phyloP scores from a whole-genome alignment of 1,140 invertebrate genomes.

The Aphelenchoides besseyi region DNA sequence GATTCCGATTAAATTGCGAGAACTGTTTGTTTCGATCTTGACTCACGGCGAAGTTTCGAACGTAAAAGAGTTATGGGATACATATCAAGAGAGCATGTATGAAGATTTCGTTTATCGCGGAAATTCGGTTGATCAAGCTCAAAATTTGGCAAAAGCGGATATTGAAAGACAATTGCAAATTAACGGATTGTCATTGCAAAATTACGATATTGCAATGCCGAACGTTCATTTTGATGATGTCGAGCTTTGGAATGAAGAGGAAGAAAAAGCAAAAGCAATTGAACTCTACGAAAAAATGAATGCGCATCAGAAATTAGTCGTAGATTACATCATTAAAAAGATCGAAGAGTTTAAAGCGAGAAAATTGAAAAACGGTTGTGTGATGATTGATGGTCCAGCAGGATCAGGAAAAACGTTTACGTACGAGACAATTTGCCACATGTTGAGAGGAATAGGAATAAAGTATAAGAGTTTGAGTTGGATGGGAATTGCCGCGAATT shows the following conservation, averaged over 20 bases:
- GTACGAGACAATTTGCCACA: slow-evolving; percentile 27
- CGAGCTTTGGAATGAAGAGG: slow-evolving; percentile 23
- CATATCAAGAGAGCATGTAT: slow-evolving; percentile 18
- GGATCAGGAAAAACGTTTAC: slow-evolving; percentile 37
- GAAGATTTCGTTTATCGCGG: slow-evolving; percentile 22
- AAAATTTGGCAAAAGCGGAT: slow-evolving; percentile 4
- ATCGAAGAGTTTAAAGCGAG: neutral
- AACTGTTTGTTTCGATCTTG: slow-evolving; percentile 22
- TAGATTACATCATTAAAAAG: neutral
- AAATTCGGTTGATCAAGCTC: neutral
- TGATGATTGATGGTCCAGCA: too few relatives aligned
- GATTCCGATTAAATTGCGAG: slow-evolving; percentile 22
- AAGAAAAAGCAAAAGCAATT: neutral
- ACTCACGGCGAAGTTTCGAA: slow-evolving; percentile 5
- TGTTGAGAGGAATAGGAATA: slow-evolving; percentile 6
- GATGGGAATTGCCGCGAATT: slow-evolving; percentile 20
- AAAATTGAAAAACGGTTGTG: slow-evolving; percentile 4
- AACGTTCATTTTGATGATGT: neutral
- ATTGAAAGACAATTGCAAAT: slow-evolving; percentile 14
- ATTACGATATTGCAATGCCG: slow-evolving; percentile 1
- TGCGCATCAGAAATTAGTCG: neutral
- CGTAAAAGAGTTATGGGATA: slow-evolving; percentile 29
- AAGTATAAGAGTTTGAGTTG: slow-evolving; percentile 9
- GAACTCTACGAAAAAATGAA: slow-evolving; percentile 6
- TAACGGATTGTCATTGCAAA: slow-evolving; percentile 6